Percentiles rank a stretch among this genome's conserved stretches.
Evolutionary conservation across 2,113 vertebrate species (phyloP).

Genomic region (Tor tambroides): DNA sequence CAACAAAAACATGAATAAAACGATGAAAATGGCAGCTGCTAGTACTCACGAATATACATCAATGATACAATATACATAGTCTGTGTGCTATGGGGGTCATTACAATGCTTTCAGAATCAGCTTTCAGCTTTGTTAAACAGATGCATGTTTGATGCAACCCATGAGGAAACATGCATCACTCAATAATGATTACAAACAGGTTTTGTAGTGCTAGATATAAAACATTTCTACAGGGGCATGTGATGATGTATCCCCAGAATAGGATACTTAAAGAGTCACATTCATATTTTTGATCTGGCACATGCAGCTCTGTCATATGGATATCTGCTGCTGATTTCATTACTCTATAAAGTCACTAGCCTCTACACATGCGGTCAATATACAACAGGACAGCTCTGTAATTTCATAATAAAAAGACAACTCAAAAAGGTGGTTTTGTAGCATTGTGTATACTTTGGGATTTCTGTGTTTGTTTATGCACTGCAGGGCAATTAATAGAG

Average conservation of each 20-base stretch:
- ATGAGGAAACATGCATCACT: not conserved
- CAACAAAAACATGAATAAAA: conserved; percentile 1
- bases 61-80: not conserved
- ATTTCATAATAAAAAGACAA: conserved; percentile 25
- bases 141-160: not conserved
- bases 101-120: not conserved
- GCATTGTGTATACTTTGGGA: conserved; percentile 9
- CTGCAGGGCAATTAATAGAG: conserved; percentile 35
- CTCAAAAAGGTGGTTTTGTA: not conserved
- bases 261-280: conserved; percentile 11
- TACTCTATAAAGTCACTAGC: conserved; percentile 33
- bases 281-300: not conserved
- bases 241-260: conserved; percentile 21
- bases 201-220: not conserved
- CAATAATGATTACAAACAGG: conserved; percentile 9
- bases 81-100: not conserved
- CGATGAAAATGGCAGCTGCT: not conserved
- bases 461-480: conserved; percentile 31
- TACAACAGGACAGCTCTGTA: conserved; percentile 2
- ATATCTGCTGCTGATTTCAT: conserved; percentile 25
- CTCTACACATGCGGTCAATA: not conserved
- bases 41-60: not conserved
- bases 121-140: conserved; percentile 7
- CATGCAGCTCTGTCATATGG: not conserved
- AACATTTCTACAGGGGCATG: not conserved